Base-by-base conservation (phyloP, 2,113 vertebrate genomes). In the Gulo gulo region DNA sequence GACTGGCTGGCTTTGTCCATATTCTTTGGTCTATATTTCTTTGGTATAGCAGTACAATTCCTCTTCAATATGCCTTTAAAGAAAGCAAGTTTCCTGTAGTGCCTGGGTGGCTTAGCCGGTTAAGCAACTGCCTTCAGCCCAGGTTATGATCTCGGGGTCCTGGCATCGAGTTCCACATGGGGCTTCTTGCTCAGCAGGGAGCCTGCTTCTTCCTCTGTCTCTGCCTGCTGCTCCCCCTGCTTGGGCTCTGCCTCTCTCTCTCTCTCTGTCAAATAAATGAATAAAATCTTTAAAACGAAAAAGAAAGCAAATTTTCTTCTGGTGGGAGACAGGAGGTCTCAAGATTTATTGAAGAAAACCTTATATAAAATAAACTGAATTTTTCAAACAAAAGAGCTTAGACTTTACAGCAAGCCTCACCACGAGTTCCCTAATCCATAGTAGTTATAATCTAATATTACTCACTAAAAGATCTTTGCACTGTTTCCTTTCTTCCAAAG, bases 281-380 rank as follows among this genome's bases (percentile, higher is more conserved):
- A 65, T 34, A 65, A 65, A 65, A 65, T 34, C 29, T 31, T 63
- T 15, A 34, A 65, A 65, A 65, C 3, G 26, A 63, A 65, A 94
- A 87, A 78, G 47, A 88, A 91, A 95, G 42, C 10, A 93, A 57
- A 74, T 83, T 69, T 74, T 94, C 23, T 61, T 95, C 50, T 87
- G 34, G 24, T 29, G 59, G 36, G 74, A 93, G 90, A 88, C 79
- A 47, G 74, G 90, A 26, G 7, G 13, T 57, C 57, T 96, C 26
- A 69, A 74, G 34, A 93, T 79, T 97, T 91, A 97, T 79, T 85
- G 91, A 90, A 76, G 74, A 93, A 89, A 81, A 84, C 2, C 18
- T 52, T 21, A 57, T 29, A 73, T 69, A 92, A 91, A 81, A 86
- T 52, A 42, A 73, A 11, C n/a, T 45, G 42, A 92, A 87, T 95